Evolutionary conservation across 2,888 invertebrate genomes (phyloP).

Genomic region (Cataglyphis cursor): DNA sequence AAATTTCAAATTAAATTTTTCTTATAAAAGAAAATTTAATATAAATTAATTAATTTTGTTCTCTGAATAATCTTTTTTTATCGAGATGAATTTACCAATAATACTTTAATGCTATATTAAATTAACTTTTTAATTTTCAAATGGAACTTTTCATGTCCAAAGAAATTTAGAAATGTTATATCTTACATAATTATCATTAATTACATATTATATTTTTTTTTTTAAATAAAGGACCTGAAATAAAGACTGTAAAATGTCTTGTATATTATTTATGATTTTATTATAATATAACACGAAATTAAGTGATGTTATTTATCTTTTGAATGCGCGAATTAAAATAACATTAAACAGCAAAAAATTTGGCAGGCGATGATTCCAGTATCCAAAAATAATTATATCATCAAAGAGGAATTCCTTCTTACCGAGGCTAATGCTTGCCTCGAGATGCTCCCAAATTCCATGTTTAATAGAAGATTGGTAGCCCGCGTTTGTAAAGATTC

Average conservation of each 20-base stretch:
- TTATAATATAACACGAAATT: background rate
- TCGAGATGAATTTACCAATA: background rate
- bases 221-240: no score
- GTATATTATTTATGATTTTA: background rate
- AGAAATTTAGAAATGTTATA: background rate
- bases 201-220: constrained; percentile 2
- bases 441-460: constrained; percentile 69
- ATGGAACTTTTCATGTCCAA: background rate
- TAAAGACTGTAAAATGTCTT: background rate
- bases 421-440: constrained; percentile 78
- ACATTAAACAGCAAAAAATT: constrained; percentile 29
- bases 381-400: background rate
- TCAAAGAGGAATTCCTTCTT: constrained; percentile 48
- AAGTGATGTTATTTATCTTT: background rate
- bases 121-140: background rate
- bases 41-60: background rate
- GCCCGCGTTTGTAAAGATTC: constrained; percentile 59
- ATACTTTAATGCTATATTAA: background rate
- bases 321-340: background rate
- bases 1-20: background rate
- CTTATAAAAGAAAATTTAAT: background rate
- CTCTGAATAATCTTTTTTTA: background rate
- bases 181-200: background rate
- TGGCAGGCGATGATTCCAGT: constrained; percentile 64
- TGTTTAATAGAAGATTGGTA: constrained; percentile 33